A percentile compares a stretch with the other conserved stretches of the same genome.
These are phyloP conservation scores for Thecophora atra DNA, from an alignment of 2,888 invertebrate species.

Conservation along the genomic window DNA sequence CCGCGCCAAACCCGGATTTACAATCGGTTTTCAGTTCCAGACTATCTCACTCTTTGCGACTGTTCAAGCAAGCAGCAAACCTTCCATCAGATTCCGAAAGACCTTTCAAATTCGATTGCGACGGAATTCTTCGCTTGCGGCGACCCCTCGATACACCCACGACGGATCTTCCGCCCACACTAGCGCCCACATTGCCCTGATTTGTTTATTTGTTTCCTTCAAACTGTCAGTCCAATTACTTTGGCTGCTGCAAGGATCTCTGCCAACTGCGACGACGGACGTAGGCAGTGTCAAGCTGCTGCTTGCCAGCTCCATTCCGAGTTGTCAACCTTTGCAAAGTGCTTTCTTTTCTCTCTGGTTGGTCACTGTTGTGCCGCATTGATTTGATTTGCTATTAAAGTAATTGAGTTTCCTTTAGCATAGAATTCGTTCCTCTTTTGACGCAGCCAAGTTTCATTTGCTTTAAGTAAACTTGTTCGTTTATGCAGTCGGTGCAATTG, in stretches of 20 bases:
- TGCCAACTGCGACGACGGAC: constrained; percentile 28
- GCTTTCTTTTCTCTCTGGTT: constrained; percentile 10
- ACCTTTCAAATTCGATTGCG: too few species aligned
- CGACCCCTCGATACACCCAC: too few species aligned
- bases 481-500: neutral
- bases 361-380: neutral
- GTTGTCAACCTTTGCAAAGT: constrained; percentile 16
- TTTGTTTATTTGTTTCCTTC: constrained; percentile 26
- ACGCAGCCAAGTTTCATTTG: neutral
- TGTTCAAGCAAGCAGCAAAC: too few species aligned
- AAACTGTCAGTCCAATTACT: constrained; percentile 33
- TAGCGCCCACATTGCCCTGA: neutral
- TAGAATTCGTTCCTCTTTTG: neutral
- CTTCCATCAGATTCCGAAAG: too few species aligned
- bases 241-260: constrained; percentile 21
- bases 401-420: constrained; percentile 26
- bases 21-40: too few species aligned
- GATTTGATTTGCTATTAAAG: constrained; percentile 29
- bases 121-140: too few species aligned
- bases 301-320: neutral
- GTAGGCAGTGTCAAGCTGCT: constrained; percentile 22
- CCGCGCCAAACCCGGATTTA: too few species aligned
- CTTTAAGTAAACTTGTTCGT: neutral
- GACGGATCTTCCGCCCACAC: constrained; percentile 21
- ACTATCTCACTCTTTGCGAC: too few species aligned